Conservation (phyloP, 2,797 vertebrate species). For the Chaetophractus vellerosus region DNA sequence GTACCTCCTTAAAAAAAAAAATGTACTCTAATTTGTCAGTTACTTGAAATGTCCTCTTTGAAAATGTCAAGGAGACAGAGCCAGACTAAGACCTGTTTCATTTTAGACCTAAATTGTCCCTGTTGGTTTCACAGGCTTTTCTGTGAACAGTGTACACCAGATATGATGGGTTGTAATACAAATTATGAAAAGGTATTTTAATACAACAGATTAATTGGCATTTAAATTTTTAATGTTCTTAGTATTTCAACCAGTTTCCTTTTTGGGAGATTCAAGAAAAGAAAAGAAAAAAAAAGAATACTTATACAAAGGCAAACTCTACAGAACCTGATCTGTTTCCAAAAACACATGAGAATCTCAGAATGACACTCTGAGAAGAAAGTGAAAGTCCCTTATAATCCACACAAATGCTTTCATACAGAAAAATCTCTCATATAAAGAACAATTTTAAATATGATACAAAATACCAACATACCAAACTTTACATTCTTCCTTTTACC, state of each 20-base stretch:
- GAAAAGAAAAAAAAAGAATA: background rate
- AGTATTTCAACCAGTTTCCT: conserved; percentile 40
- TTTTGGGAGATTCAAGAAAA: conserved; percentile 29
- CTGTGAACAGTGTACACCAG: background rate
- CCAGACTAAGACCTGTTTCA: background rate
- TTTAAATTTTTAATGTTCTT: conserved; percentile 36
- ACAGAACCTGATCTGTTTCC: conserved; percentile 40
- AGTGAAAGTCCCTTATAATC: conserved; percentile 48
- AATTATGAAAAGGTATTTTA: background rate
- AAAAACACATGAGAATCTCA: background rate
- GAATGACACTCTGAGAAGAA: background rate
- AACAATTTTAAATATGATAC: conserved; percentile 67
- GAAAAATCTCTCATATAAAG: conserved; percentile 20
- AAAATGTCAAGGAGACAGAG: background rate
- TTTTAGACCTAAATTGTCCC: background rate
- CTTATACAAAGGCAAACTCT: conserved; percentile 14
- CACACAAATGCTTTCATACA: background rate
- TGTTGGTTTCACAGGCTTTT: conserved; percentile 45
- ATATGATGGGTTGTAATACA: background rate
- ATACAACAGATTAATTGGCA: conserved; percentile 33
- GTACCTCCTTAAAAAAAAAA: background rate
- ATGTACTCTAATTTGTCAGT: background rate
- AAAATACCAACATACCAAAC: conserved; percentile 52
- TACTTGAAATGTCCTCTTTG: conserved; percentile 15
- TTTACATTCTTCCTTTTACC: conserved; percentile 65